Base-by-base conservation (phyloP, 2,888 invertebrate genomes). In the Meandrusa payeni region DNA sequence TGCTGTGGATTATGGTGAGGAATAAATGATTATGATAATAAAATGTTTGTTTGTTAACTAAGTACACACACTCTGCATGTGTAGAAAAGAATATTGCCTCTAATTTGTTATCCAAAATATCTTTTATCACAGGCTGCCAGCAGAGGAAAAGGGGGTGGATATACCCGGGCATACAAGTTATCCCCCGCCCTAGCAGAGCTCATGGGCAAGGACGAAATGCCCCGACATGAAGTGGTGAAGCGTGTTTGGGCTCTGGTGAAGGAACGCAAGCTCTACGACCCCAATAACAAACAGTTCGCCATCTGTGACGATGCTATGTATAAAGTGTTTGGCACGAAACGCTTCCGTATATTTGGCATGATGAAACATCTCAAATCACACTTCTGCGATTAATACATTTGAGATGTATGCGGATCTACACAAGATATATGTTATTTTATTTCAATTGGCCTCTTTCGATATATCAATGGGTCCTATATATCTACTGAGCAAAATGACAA, bases 321-420 rank as follows among this genome's bases (percentile, higher is more conserved):
- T 75, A 95, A 95, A 78, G 94, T 98, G 23, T 95, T 98, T 73
- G 97, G 97, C 23, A 93, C 94, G 1, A 97, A 97, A 73, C 92
- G 97, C 62, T 97, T 98, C 90, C 93, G 95, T 60, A 96, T 96
- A 41, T 98, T 98, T 65, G 97, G 97, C 51, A 98, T 98, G 98
- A 95, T 98, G 94, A 98, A 98, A 77, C 95, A 96, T 79, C 90
- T 98, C 59, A 97, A 97, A 81, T 92, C 93, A 51, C 98, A 97
- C 86, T 97, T 97, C 79, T 85, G 83, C 19, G 75, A 90, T 65
- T 90, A 90, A 89, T 87, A 9, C 20, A 31, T 10, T 3, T 31
- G 2, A 15, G 15, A 15, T 15, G 4, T 15, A 2, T 15, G 15
- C n/a, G 2, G 6, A 12, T 5, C 12, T 27, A 12, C 10, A 12